Base-by-base conservation (phyloP, 2,888 invertebrate genomes). In the Andrena bucephala region DNA sequence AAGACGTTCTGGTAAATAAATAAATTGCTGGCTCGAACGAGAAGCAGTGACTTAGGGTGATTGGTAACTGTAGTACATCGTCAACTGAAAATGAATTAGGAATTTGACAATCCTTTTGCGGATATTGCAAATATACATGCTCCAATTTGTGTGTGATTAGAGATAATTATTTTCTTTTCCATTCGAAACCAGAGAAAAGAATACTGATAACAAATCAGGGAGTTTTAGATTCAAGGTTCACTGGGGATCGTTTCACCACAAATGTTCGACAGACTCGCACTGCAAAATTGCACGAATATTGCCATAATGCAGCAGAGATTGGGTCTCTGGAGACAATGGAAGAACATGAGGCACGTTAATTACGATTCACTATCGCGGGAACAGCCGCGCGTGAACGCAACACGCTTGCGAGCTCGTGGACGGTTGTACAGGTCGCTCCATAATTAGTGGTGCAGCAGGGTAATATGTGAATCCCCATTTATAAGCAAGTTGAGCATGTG, bases 201-300 rank as follows among this genome's bases (percentile, higher is more conserved):
- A 4, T 4, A 42, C 42, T 42, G 42, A 42, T 42, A 42, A 42
- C 42, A 13, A 54, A 20, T 54, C n/a, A 20, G 8, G 54, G 20
- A 20, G 54, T 36, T 57, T 4, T 20, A 31, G 8, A 10, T 69
- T n/a, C 33, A 33, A 54, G 8, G 13, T 20, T 52, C 27, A 13
- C 24, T 48, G 50, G 13, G 13, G 6, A 57, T 36, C 13, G 27
- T 29, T 67, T 13, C 29, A 50, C 27, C n/a, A 29, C n/a, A 29
- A 29, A 57, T 57, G 31, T 57, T 68, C 68, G 6, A 57, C 57
- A 57, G 57, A 24, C 10, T 24, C 57, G 24, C 7, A 4, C 54
- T 29, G 31, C 24, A 31, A 57, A 54, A 36, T 68, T 68, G 24
- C 68, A 24, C 68, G 68, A 36, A 68, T 68, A 57, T 68, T 68